Percentiles rank a stretch among this genome's conserved stretches.
Evolutionary conservation across 2,797 vertebrate species (phyloP).

Genomic region (Neostethus bicornis): DNA sequence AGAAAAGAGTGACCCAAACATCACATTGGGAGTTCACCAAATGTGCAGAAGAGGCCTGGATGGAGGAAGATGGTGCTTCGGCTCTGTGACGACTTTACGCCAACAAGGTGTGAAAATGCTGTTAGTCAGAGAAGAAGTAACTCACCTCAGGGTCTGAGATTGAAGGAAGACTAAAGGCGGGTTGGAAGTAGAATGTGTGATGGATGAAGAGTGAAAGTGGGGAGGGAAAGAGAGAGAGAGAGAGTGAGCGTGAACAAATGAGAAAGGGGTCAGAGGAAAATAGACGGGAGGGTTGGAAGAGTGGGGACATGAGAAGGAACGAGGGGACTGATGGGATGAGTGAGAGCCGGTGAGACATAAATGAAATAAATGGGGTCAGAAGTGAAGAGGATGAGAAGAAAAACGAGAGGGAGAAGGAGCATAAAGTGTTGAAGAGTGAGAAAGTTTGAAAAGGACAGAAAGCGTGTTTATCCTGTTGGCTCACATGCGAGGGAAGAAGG

Average conservation of each 20-base stretch:
- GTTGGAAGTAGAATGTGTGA: not conserved
- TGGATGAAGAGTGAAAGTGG: slow-evolving; percentile 6
- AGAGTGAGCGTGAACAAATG: not conserved
- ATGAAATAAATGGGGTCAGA: slow-evolving; percentile 51
- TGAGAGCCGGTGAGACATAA: slow-evolving; percentile 32
- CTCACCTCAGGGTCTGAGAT: slow-evolving; percentile 31
- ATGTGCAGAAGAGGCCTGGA: slow-evolving; percentile 14
- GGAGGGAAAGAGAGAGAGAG: not conserved
- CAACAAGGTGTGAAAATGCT: slow-evolving; percentile 46
- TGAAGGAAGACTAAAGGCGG: slow-evolving; percentile 28
- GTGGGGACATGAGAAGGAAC: slow-evolving; percentile 1
- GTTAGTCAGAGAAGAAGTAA: slow-evolving; percentile 31
- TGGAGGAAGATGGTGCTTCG: slow-evolving; percentile 18
- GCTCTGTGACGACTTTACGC: slow-evolving; percentile 33
- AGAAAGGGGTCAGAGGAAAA: slow-evolving; percentile 1
- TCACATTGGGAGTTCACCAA: not conserved
- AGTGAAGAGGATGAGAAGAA: slow-evolving; percentile 12
- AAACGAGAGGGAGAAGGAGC: slow-evolving; percentile 10
- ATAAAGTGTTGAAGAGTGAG: slow-evolving; percentile 29
- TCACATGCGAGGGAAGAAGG: slow-evolving; percentile 33
- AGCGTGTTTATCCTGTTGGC: slow-evolving; percentile 55
- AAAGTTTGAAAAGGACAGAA: slow-evolving; percentile 28
- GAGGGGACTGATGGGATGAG: slow-evolving; percentile 19
- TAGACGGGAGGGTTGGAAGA: not conserved
- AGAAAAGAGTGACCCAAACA: not conserved